These are phyloP conservation scores for Nymphalis io DNA, from an alignment of 1,140 invertebrate species.

Conservation along the genomic window DNA sequence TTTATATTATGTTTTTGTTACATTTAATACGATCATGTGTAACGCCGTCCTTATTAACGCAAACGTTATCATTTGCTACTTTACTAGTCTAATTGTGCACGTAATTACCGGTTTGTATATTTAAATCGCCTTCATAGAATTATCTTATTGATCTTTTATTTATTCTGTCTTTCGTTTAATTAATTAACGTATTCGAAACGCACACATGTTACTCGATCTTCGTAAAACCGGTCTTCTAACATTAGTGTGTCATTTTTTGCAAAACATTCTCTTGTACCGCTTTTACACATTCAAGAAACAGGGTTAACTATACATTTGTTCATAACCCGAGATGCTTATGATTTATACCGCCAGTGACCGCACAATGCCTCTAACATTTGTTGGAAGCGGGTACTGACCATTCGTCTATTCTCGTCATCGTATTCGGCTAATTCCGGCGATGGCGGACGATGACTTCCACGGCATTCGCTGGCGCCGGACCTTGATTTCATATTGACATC, in stretches of 20 bases:
- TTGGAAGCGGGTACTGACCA: slow-evolving; percentile 62
- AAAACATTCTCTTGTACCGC: slow-evolving; percentile 12
- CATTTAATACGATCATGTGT: slow-evolving; percentile 5
- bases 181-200: neutral
- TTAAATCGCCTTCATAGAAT: neutral
- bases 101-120: neutral
- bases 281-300: slow-evolving; percentile 29
- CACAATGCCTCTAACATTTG: slow-evolving; percentile 48
- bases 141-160: neutral
- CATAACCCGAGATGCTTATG: slow-evolving; percentile 5
- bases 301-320: slow-evolving; percentile 25
- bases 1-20: slow-evolving; percentile 9
- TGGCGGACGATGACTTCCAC: slow-evolving; percentile 72
- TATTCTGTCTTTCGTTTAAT: neutral
- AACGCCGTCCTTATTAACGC: neutral
- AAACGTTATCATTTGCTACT: neutral
- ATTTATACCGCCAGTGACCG: slow-evolving; percentile 46
- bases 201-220: slow-evolving; percentile 16
- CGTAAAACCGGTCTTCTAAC: slow-evolving; percentile 24
- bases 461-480: slow-evolving; percentile 66
- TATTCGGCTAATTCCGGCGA: slow-evolving; percentile 71
- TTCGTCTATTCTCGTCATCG: slow-evolving; percentile 68
- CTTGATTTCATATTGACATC: slow-evolving; percentile 53
- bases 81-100: neutral
- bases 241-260: slow-evolving; percentile 37